Evolutionary conservation across 2,797 vertebrate genomes (phyloP).

Genomic region (Ctenochaetus hawaiiensis): DNA sequence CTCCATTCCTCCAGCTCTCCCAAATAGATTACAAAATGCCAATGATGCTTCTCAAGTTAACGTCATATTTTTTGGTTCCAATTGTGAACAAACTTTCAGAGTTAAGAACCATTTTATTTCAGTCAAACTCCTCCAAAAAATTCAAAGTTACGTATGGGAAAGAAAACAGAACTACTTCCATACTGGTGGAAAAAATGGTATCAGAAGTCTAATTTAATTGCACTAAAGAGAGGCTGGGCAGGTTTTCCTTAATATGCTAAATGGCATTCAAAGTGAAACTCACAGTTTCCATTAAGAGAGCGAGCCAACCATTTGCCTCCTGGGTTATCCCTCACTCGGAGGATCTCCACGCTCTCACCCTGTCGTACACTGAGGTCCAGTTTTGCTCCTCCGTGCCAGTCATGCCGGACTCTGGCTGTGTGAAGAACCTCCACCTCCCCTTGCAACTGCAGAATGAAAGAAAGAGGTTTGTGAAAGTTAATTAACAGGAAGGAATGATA

Average conservation of each 20-base stretch:
- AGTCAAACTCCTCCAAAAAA: no score
- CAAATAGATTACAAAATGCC: no score
- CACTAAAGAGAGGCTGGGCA: no score
- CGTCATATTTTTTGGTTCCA: no score
- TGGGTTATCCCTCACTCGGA: constrained; percentile 83
- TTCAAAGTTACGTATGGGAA: no score
- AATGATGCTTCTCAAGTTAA: no score
- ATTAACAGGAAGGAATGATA: neutral
- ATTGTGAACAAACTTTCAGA: no score
- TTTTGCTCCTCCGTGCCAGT: constrained; percentile 82
- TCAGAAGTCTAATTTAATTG: no score
- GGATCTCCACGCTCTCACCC: constrained; percentile 84
- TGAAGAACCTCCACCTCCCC: constrained; percentile 79
- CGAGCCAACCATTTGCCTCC: constrained; percentile 86
- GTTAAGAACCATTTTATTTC: no score
- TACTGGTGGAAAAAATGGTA: no score
- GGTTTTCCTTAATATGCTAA: neutral
- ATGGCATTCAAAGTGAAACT: constrained; percentile 55
- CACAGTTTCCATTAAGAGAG: constrained; percentile 78
- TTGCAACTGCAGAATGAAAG: constrained; percentile 66
- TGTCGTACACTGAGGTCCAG: constrained; percentile 80
- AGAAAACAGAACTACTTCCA: no score
- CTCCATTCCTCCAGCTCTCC: no score
- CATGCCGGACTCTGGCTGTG: constrained; percentile 75
- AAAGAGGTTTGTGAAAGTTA: neutral